phyloP scores from a whole-genome alignment of 2,113 vertebrate species.

The Albula goreensis region DNA sequence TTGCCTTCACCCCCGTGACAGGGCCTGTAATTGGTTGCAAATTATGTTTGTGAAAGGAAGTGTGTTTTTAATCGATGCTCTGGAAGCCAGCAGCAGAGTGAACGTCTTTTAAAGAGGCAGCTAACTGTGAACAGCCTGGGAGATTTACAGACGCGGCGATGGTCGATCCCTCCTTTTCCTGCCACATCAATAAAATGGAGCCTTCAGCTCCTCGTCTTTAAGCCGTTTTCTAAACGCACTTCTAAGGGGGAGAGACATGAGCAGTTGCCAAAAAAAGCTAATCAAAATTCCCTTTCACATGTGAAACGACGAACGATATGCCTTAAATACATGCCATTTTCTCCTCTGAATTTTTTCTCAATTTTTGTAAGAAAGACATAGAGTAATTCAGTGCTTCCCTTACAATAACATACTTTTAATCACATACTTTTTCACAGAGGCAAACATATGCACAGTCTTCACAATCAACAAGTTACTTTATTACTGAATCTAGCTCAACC shows the following conservation, averaged over 20 bases:
- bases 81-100: slow-evolving; percentile 36
- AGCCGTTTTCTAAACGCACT: slow-evolving; percentile 60
- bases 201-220: slow-evolving; percentile 55
- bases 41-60: slow-evolving; percentile 62
- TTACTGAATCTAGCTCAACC: not conserved
- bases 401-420: not conserved
- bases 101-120: slow-evolving; percentile 57
- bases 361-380: not conserved
- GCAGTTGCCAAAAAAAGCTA: not conserved
- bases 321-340: not conserved
- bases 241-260: slow-evolving; percentile 18
- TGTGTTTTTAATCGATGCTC: slow-evolving; percentile 62
- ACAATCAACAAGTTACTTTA: not conserved
- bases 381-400: not conserved
- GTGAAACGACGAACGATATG: not conserved
- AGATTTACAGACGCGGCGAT: slow-evolving; percentile 64
- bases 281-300: slow-evolving; percentile 13
- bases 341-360: not conserved
- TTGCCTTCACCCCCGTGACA: slow-evolving; percentile 49
- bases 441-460: not conserved
- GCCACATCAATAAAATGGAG: slow-evolving; percentile 67
- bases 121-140: slow-evolving; percentile 54
- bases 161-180: slow-evolving; percentile 55
- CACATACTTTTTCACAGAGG: not conserved
- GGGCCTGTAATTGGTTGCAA: slow-evolving; percentile 61